phyloP scores from a whole-genome alignment of 2,888 invertebrate genomes.

The Cantharis rustica region DNA sequence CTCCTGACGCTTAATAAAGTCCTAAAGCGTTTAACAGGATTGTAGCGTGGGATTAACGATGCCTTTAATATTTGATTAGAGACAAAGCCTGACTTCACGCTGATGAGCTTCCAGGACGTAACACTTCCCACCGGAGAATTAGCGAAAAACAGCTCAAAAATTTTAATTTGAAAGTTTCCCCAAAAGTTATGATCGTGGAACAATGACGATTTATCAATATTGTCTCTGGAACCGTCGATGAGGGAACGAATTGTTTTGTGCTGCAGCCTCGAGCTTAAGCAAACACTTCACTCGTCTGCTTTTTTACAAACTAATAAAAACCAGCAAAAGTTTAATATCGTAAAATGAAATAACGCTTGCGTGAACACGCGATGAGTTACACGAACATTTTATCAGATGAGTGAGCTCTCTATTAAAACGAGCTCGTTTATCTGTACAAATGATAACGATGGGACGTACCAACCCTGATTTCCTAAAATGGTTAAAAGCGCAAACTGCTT shows the following conservation, averaged over 20 bases:
- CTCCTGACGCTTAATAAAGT: slow-evolving; percentile 20
- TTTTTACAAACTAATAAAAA: slow-evolving; percentile 45
- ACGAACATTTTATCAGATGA: slow-evolving; percentile 41
- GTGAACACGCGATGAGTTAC: slow-evolving; percentile 42
- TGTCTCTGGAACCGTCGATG: slow-evolving; percentile 31
- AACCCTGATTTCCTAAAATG: not conserved
- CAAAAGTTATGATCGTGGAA: not conserved
- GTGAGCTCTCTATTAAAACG: slow-evolving; percentile 31
- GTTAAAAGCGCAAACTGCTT: not conserved
- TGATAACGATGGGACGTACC: slow-evolving; percentile 6
- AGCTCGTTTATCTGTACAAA: slow-evolving; percentile 18
- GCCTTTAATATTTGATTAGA: slow-evolving; percentile 34
- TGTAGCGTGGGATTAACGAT: slow-evolving; percentile 27
- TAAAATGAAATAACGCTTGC: slow-evolving; percentile 48
- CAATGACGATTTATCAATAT: slow-evolving; percentile 31
- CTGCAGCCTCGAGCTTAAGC: slow-evolving; percentile 21
- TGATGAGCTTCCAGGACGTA: slow-evolving; percentile 22
- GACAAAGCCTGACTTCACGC: slow-evolving; percentile 33
- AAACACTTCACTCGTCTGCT: slow-evolving; percentile 29
- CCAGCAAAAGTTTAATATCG: slow-evolving; percentile 47
- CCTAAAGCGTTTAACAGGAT: slow-evolving; percentile 30
- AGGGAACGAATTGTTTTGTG: slow-evolving; percentile 28
- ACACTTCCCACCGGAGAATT: slow-evolving; percentile 17
- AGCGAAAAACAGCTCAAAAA: not conserved
- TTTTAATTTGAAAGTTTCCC: not conserved